A percentile compares a stretch with the other conserved stretches of the same genome.
Evolutionary conservation across 2,113 vertebrate genomes (phyloP).

Genomic region (Leptodactylus fuscus): DNA sequence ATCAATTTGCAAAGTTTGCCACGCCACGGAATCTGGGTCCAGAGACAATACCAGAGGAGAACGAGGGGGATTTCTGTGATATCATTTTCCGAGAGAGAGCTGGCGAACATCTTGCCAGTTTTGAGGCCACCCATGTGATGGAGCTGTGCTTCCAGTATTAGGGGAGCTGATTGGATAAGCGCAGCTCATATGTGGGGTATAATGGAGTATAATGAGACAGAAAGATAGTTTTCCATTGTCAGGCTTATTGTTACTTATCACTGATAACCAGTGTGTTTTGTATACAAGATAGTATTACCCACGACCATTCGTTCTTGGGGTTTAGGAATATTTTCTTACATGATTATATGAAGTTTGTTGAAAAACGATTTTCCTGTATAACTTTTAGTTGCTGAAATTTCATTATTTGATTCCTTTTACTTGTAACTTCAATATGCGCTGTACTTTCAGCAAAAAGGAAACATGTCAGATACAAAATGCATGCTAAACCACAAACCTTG

Average conservation of each 20-base stretch:
- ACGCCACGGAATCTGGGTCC: slow-evolving; percentile 47
- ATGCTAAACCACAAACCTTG: too few relatives aligned
- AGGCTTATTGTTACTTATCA: too few relatives aligned
- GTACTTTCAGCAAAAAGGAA: too few relatives aligned
- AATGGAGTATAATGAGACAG: neutral
- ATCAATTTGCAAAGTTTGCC: slow-evolving; percentile 35
- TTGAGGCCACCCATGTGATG: slow-evolving; percentile 41
- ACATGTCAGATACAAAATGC: too few relatives aligned
- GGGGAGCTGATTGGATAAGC: neutral
- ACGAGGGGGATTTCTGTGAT: slow-evolving; percentile 21
- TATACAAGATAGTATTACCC: neutral
- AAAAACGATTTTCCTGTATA: too few relatives aligned
- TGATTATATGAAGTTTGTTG: too few relatives aligned
- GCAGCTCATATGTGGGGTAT: neutral
- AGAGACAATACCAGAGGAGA: slow-evolving; percentile 53
- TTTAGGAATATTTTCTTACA: neutral
- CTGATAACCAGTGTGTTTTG: neutral
- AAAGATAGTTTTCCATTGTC: neutral
- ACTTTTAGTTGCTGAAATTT: too few relatives aligned
- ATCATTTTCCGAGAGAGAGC: slow-evolving; percentile 48
- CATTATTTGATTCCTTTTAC: too few relatives aligned
- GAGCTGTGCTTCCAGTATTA: neutral
- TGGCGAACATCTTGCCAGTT: slow-evolving; percentile 23
- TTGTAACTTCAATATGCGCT: too few relatives aligned
- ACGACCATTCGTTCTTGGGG: too few relatives aligned